Conservation (phyloP, 2,888 invertebrate genomes). For the Oligia strigilis region DNA sequence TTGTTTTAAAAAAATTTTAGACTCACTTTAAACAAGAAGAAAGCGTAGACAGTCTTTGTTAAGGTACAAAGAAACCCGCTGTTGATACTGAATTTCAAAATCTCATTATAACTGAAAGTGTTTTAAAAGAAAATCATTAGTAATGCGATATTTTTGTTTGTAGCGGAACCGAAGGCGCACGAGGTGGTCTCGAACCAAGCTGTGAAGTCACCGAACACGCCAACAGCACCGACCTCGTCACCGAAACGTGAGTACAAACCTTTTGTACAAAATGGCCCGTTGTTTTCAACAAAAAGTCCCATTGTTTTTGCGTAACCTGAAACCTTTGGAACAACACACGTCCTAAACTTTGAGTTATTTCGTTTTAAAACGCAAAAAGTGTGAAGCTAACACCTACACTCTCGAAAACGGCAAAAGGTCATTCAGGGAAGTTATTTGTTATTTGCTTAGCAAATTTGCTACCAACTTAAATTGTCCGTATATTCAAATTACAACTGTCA, state of each 20-base stretch:
- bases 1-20: too few species aligned
- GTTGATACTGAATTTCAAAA: not conserved
- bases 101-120: not conserved
- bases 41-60: not conserved
- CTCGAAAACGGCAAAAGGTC: conserved; percentile 1
- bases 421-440: not conserved
- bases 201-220: conserved; percentile 76
- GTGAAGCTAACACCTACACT: conserved; percentile 21
- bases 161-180: conserved; percentile 74
- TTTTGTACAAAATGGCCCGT: conserved; percentile 67
- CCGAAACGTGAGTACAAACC: conserved; percentile 81
- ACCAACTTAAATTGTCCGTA: not conserved
- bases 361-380: conserved; percentile 52
- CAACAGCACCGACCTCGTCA: conserved; percentile 73
- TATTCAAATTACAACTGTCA: not conserved
- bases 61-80: not conserved
- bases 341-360: conserved; percentile 54
- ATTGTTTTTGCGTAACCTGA: conserved; percentile 71
- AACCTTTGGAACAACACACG: conserved; percentile 62
- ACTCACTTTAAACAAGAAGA: not conserved
- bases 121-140: conserved; percentile 15
- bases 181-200: conserved; percentile 79
- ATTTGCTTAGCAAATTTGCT: not conserved
- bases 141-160: conserved; percentile 52
- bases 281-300: conserved; percentile 69